Conservation (phyloP, 2,113 vertebrate genomes). For the Passerina amoena region DNA sequence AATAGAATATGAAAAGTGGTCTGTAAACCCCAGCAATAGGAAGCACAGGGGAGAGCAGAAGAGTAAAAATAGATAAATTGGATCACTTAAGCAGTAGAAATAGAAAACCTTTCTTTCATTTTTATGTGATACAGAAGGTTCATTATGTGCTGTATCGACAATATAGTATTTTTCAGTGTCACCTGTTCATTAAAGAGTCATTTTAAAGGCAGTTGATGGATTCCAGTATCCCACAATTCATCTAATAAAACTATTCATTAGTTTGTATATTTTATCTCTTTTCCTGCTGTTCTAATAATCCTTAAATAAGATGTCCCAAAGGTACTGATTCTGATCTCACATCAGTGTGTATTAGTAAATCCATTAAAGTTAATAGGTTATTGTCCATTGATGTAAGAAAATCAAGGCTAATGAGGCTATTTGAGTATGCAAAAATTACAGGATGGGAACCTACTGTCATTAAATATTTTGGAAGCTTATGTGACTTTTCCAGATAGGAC, state of each 20-base stretch:
- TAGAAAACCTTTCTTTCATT: conserved; percentile 57
- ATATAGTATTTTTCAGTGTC: conserved; percentile 58
- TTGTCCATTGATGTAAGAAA: conserved; percentile 42
- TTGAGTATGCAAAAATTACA: conserved; percentile 51
- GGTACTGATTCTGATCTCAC: conserved; percentile 39
- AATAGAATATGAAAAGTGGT: not conserved
- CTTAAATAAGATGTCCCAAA: conserved; percentile 41
- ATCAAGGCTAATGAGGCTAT: conserved; percentile 57
- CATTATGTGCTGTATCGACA: conserved; percentile 54
- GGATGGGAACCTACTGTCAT: not conserved
- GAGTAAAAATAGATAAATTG: conserved; percentile 50
- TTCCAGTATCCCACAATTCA: conserved; percentile 22
- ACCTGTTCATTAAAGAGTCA: conserved; percentile 66
- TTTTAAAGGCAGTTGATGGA: conserved; percentile 55
- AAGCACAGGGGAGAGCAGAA: not conserved
- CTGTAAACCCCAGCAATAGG: not conserved
- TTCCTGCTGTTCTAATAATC: conserved; percentile 26
- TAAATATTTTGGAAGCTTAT: conserved; percentile 63
- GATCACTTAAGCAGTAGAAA: conserved; percentile 41
- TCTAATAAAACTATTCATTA: conserved; percentile 52
- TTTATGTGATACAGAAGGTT: conserved; percentile 61
- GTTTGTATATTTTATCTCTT: conserved; percentile 36
- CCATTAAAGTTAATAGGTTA: conserved; percentile 50
- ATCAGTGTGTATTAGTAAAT: conserved; percentile 52
- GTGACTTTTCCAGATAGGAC: conserved; percentile 30